These are phyloP conservation scores for Crax fasciolata DNA, from an alignment of 2,797 vertebrate species.

Conservation along the genomic window DNA sequence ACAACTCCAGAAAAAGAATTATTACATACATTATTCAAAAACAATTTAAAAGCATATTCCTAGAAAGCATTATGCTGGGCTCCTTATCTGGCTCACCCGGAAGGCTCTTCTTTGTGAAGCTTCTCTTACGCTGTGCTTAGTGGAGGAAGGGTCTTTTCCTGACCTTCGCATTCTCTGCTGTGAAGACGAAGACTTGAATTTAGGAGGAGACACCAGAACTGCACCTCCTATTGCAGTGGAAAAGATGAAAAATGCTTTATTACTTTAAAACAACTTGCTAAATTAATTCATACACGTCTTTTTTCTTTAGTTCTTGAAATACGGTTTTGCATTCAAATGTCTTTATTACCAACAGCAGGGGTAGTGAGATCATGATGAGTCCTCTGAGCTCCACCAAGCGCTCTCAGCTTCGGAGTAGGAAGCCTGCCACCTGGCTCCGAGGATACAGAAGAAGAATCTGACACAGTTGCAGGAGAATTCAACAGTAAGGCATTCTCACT, in stretches of 20 bases:
- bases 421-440: slow-evolving; percentile 80
- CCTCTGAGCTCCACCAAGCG: slow-evolving; percentile 74
- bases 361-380: slow-evolving; percentile 87
- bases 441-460: slow-evolving; percentile 69
- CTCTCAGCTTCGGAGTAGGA: slow-evolving; percentile 83
- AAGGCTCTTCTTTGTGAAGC: slow-evolving; percentile 42
- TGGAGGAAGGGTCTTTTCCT: slow-evolving; percentile 53
- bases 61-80: not conserved
- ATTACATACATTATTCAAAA: not conserved
- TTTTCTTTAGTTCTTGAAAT: not conserved
- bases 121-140: slow-evolving; percentile 63
- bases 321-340: not conserved
- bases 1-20: not conserved
- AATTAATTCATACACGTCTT: not conserved
- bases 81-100: slow-evolving; percentile 65
- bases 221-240: slow-evolving; percentile 82
- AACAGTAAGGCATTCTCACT: slow-evolving; percentile 59
- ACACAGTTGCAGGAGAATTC: slow-evolving; percentile 51
- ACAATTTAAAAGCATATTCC: slow-evolving; percentile 11
- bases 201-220: slow-evolving; percentile 84
- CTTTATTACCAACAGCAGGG: slow-evolving; percentile 84
- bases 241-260: not conserved
- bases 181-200: slow-evolving; percentile 70
- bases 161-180: slow-evolving; percentile 68
- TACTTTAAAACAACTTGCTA: not conserved